These are phyloP conservation scores for Patella ulyssiponensis DNA, from an alignment of 2,888 invertebrate genomes.

Conservation along the genomic window DNA sequence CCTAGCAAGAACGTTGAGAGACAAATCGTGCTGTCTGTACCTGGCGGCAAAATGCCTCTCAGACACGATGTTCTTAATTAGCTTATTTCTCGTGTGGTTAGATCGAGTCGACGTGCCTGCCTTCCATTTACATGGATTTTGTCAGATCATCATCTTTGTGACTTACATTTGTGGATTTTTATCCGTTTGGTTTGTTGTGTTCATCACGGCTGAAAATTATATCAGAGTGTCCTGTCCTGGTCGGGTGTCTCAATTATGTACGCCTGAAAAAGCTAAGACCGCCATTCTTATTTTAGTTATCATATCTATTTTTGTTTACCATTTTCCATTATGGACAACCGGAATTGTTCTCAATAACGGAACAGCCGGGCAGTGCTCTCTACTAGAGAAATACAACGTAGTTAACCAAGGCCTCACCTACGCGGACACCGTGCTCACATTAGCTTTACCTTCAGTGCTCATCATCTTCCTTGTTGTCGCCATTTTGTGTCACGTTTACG, in stretches of 20 bases:
- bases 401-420: conserved; percentile 46
- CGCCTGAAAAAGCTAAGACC: conserved; percentile 44
- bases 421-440: conserved; percentile 41
- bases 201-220: conserved; percentile 87
- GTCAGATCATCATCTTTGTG: conserved; percentile 48
- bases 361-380: conserved; percentile 37
- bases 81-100: conserved; percentile 75
- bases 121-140: conserved; percentile 70
- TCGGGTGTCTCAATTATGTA: conserved; percentile 64
- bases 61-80: conserved; percentile 83
- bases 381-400: conserved; percentile 30
- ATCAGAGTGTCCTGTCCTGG: conserved; percentile 86
- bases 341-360: conserved; percentile 17
- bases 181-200: conserved; percentile 88
- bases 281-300: conserved; percentile 39
- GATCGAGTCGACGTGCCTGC: conserved; percentile 36
- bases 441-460: conserved; percentile 35
- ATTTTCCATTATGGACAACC: conserved; percentile 53
- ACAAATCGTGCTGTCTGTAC: conserved; percentile 85
- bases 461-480: conserved; percentile 35
- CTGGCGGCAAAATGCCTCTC: conserved; percentile 84
- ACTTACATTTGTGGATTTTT: conserved; percentile 81
- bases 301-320: conserved; percentile 44
- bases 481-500: conserved; percentile 19
- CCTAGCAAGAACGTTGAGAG: conserved; percentile 80